Conservation (phyloP, 2,888 invertebrate genomes). For the Muschampia plurimacula region DNA sequence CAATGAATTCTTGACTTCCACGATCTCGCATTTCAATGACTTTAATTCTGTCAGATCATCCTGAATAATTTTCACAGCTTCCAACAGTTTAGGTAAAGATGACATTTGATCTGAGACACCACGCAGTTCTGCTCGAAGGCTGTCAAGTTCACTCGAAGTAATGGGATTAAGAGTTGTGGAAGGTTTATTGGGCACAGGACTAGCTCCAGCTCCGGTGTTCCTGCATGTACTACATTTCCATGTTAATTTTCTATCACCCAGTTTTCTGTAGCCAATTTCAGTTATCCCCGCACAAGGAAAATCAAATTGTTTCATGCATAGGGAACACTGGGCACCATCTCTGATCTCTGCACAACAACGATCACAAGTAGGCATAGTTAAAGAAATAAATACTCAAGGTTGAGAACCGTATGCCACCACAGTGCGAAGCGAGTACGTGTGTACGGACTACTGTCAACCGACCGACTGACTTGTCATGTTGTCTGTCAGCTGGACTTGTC, state of each 20-base stretch:
- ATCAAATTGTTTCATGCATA: not conserved
- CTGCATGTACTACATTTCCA: not conserved
- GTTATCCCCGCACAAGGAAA: constrained; percentile 1
- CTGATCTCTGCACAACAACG: not conserved
- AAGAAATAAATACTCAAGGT: not conserved
- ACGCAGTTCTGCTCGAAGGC: not conserved
- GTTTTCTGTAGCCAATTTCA: not conserved
- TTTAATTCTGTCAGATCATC: not conserved
- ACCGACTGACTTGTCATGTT: no score
- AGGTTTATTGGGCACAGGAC: not conserved
- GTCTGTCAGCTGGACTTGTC: no score
- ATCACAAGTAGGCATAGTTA: not conserved
- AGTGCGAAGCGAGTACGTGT: not conserved
- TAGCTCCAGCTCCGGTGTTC: not conserved
- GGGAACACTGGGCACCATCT: not conserved
- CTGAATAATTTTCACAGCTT: not conserved
- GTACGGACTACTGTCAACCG: not conserved
- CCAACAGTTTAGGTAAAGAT: not conserved
- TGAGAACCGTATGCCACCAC: not conserved
- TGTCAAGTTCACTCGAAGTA: not conserved
- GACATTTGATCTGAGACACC: not conserved
- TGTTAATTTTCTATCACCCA: not conserved
- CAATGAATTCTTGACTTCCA: not conserved
- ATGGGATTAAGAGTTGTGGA: not conserved
- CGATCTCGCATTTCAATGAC: not conserved